A percentile compares a stretch with the other conserved stretches of the same genome.
These are phyloP conservation scores for Acomys russatus DNA, from an alignment of 2,797 vertebrate species.

Conservation along the genomic window DNA sequence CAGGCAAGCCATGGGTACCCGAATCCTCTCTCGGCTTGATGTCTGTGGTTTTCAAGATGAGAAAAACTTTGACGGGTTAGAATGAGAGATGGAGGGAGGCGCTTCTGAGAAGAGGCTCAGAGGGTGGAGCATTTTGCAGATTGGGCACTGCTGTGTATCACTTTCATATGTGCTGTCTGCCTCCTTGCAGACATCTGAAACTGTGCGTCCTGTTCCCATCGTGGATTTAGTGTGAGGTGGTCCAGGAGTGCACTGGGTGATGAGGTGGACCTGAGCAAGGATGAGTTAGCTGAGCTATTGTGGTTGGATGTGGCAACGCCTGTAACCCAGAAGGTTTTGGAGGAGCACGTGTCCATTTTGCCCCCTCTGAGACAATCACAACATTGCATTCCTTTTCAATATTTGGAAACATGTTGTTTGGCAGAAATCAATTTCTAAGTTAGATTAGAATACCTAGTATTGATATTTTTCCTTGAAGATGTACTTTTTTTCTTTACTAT, in stretches of 20 bases:
- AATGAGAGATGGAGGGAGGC: not conserved
- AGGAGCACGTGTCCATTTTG: not conserved
- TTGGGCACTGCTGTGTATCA: not conserved
- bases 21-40: not conserved
- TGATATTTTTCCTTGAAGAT: not conserved
- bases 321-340: not conserved
- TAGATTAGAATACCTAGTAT: not conserved
- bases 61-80: not conserved
- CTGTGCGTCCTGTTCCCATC: not conserved
- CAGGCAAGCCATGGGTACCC: conserved; percentile 48
- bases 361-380: not conserved
- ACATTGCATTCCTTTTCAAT: not conserved
- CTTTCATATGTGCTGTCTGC: not conserved
- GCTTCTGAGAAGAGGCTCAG: not conserved
- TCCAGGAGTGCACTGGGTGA: not conserved
- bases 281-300: not conserved
- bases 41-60: not conserved
- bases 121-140: not conserved
- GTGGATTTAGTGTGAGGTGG: not conserved
- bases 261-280: not conserved
- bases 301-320: not conserved
- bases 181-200: not conserved
- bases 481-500: not conserved
- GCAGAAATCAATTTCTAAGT: not conserved
- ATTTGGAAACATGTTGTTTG: not conserved